Percentiles rank a stretch among this genome's conserved stretches.
These are phyloP conservation scores for Sebastes itinus DNA, from an alignment of 2,797 vertebrate genomes.

Conservation along the genomic window DNA sequence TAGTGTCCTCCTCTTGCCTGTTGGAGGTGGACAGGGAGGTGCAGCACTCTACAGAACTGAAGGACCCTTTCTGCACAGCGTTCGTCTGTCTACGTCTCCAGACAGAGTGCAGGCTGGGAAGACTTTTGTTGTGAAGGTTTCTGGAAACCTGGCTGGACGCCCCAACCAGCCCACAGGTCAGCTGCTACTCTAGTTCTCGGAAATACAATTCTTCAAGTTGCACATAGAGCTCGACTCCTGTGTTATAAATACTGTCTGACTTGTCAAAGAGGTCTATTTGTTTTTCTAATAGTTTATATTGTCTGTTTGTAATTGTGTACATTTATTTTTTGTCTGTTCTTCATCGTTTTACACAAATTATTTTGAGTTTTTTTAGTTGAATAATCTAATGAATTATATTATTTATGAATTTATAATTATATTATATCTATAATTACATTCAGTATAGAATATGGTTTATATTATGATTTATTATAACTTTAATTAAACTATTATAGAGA, in stretches of 20 bases:
- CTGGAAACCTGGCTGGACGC: constrained; percentile 61
- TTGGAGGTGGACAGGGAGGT: constrained; percentile 37
- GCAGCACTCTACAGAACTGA: constrained; percentile 59
- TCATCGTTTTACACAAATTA: neutral
- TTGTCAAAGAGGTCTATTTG: neutral
- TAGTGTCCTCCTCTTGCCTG: constrained; percentile 35
- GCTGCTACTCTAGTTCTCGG: constrained; percentile 6
- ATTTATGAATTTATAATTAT: neutral
- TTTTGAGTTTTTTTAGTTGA: neutral
- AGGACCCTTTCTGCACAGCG: constrained; percentile 65
- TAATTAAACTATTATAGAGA: neutral
- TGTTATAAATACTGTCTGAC: neutral
- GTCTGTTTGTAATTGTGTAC: neutral
- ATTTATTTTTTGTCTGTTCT: neutral
- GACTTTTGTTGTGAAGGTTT: constrained; percentile 57
- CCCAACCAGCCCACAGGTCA: constrained; percentile 66
- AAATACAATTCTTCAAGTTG: neutral
- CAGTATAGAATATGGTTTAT: neutral
- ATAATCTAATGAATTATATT: neutral
- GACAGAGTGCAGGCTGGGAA: constrained; percentile 49
- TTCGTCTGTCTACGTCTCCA: constrained; percentile 44
- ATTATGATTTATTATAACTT: neutral
- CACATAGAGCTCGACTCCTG: neutral
- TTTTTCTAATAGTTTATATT: neutral
- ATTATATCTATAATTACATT: neutral